phyloP scores from a whole-genome alignment of 2,113 vertebrate genomes.

The Paradoxurus hermaphroditus region DNA sequence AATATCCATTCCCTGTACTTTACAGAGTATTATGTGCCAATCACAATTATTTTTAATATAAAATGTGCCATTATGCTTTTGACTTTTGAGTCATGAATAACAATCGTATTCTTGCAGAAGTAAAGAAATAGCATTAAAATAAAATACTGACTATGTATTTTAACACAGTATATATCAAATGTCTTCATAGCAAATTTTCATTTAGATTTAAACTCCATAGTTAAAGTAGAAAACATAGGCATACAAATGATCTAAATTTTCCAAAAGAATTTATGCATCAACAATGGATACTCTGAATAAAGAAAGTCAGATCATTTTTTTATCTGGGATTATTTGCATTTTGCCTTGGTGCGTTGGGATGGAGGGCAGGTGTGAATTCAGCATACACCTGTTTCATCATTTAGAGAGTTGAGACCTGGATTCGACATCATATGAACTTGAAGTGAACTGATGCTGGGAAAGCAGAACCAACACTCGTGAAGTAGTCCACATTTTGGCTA shows the following conservation, averaged over 20 bases:
- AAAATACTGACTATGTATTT: background rate
- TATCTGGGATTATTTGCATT: background rate
- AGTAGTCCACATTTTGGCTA: background rate
- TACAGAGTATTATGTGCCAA: background rate
- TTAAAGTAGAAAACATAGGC: background rate
- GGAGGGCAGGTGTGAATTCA: background rate
- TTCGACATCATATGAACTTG: background rate
- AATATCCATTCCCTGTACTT: background rate
- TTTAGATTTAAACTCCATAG: background rate
- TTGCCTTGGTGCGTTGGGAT: background rate
- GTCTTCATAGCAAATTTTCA: background rate
- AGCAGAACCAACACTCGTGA: background rate
- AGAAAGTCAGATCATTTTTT: background rate
- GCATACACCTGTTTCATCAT: background rate
- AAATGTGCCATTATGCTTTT: background rate
- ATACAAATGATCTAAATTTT: background rate
- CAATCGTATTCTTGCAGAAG: background rate
- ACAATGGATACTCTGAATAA: background rate
- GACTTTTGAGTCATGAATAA: background rate
- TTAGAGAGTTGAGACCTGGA: background rate
- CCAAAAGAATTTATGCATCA: background rate
- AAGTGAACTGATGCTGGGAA: background rate
- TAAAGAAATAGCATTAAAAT: slow-evolving; percentile 12
- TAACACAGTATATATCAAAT: background rate
- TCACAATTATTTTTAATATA: slow-evolving; percentile 1